Base-by-base conservation (phyloP, 2,797 vertebrate genomes). In the Microchirus variegatus region DNA sequence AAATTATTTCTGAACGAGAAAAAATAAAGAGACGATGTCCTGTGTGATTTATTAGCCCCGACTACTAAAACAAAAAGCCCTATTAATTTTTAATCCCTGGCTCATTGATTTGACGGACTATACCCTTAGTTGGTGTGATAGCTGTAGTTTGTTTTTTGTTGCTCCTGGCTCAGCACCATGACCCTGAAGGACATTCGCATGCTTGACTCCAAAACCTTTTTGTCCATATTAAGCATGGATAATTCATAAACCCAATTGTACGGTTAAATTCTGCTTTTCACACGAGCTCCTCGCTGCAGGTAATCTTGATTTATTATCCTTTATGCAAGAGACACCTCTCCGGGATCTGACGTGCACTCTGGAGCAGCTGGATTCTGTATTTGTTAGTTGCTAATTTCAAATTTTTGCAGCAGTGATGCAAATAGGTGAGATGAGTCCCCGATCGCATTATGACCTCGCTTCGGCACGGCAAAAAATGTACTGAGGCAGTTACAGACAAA, bases 81-180 rank as follows among this genome's bases (percentile, higher is more conserved):
- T 59, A 26, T 43, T 77, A 47, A 48, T 53, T 42, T 70, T n/a
- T 55, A 57, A 60, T 72, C 16, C 37, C 37, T 15, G 54, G 57
- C 61, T 72, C 60, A 60, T 69, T 78, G 64, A 42, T 69, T 68
- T 75, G 61, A 77, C 68, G 41, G 51, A 74, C 59, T 62, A 11
- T 42, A 42, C 42, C 49, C n/a, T n/a, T n/a, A n/a, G n/a, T n/a
- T n/a, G n/a, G n/a, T n/a, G n/a, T n/a, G n/a, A n/a, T n/a, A n/a
- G n/a, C n/a, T 74, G 58, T 37, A 41, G 26, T 36, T 35, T 67
- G n/a, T n/a, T n/a, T n/a, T n/a, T n/a, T n/a, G n/a, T 52, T 48
- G 44, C 46, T 36, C 62, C 36, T 26, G 48, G 42, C 42, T 11
- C n/a, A 17, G 26, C 22, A 17, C 36, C 22, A 22, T 43, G 53